Conservation (phyloP, 64 coral and sea anemone genomes). For the Acropora yongei region DNA sequence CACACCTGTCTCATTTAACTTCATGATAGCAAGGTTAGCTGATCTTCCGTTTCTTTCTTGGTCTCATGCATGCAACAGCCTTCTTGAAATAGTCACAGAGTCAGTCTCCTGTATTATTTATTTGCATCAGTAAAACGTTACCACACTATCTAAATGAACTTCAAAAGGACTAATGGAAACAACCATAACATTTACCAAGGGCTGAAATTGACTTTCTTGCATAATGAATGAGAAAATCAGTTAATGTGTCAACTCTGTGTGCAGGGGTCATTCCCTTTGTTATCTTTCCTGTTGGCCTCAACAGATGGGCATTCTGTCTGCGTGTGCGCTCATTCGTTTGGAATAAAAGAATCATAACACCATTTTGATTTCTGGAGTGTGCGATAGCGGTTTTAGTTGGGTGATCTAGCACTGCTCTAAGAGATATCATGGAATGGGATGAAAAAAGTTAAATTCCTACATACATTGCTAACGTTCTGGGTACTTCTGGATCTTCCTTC, state of each 20-base stretch:
- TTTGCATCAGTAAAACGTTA: neutral
- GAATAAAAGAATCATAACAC: too few species aligned
- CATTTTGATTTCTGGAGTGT: too few species aligned
- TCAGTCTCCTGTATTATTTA: conserved; percentile 37
- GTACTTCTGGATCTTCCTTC: too few species aligned
- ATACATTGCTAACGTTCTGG: too few species aligned
- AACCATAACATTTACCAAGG: conserved; percentile 10
- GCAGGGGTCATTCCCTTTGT: conserved; percentile 67
- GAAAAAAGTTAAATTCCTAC: too few species aligned
- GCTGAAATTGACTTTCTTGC: conserved; percentile 50
- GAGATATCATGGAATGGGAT: too few species aligned
- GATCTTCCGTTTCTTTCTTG: conserved; percentile 42
- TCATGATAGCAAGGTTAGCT: conserved; percentile 42
- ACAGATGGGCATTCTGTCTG: neutral
- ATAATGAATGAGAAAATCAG: conserved; percentile 59
- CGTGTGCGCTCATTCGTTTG: too few species aligned
- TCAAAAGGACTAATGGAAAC: too few species aligned
- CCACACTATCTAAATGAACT: neutral
- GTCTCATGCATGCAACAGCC: neutral
- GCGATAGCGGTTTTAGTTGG: too few species aligned
- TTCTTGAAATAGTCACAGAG: conserved; percentile 64
- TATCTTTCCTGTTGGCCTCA: conserved; percentile 55
- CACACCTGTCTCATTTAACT: conserved; percentile 40
- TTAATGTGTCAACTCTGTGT: conserved; percentile 59
- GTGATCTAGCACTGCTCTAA: too few species aligned